Base-by-base conservation (phyloP, 2,113 vertebrate genomes). In the Xenopus borealis region DNA sequence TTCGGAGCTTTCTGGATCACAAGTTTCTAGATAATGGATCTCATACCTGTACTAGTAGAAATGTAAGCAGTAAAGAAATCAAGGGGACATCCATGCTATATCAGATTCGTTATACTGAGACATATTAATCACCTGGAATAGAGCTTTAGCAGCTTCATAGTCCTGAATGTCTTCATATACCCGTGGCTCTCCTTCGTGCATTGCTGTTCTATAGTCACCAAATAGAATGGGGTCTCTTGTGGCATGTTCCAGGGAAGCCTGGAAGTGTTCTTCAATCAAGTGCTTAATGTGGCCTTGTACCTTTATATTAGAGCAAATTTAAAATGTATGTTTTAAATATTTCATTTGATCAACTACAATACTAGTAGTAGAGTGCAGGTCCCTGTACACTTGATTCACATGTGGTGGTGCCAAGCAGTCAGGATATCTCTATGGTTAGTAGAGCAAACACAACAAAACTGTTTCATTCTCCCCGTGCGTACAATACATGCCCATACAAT, bases 81-180 rank as follows among this genome's bases (percentile, higher is more conserved):
- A 40, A 2, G 33, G 5, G 5, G 5, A 40, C 8, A 40, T 40
- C 5, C 5, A 7, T 40, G 5, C 3, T 40, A 40, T 40, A 40
- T 40, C 6, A 40, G 33, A 40, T 40, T 40, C 33, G 3, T 40
- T 40, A 40, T 19, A 58, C n/a, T 58, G 57, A 7, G n/a, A 18
- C n/a, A 10, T 40, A 6, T 40, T 40, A 30, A 1, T 0, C 80
- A 98, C 97, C 94, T 98, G 91, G 82, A 99, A 98, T 47, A 99
- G 76, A 33, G 92, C 94, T 86, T 96, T 97, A 68, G 93, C 92
- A 0, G 91, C 86, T 58, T 95, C 95, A 1, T 95, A 99, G 81
- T 98, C 95, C 78, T 94, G 93, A 70, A 98, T 88, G 80, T 99
- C 97, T 72, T 98, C 96, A 69, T 99, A 99, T 23, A 96, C n/a